phyloP scores from a whole-genome alignment of 1,140 invertebrate genomes.

The Brachionus angularis region DNA sequence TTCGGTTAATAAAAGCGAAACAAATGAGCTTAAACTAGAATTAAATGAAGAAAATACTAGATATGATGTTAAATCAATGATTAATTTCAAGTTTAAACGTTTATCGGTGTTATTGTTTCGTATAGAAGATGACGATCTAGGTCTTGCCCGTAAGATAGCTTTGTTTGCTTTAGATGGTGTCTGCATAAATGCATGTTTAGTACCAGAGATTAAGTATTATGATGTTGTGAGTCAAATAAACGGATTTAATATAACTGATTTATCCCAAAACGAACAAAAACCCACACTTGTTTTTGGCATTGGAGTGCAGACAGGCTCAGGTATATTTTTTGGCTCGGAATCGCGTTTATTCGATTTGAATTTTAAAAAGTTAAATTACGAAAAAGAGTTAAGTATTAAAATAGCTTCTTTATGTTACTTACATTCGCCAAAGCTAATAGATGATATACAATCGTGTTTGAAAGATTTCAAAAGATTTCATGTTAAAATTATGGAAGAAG shows the following conservation, averaged over 20 bases:
- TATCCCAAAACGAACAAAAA: neutral
- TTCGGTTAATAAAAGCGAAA: neutral
- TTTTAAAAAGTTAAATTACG: neutral
- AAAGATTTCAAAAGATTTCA: slow-evolving; percentile 79
- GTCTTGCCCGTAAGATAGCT: neutral
- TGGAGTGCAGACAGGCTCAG: no score
- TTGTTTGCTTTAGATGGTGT: neutral
- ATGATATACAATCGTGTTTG: slow-evolving; percentile 71
- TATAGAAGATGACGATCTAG: neutral
- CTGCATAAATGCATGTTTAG: neutral
- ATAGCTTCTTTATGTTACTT: slow-evolving; percentile 90
- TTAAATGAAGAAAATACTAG: neutral
- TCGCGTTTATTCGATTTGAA: neutral
- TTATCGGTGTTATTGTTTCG: slow-evolving; percentile 14
- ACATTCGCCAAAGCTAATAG: slow-evolving; percentile 77
- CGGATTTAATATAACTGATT: slow-evolving; percentile 11
- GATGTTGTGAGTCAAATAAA: neutral
- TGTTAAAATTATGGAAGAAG: slow-evolving; percentile 69
- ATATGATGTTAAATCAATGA: slow-evolving; percentile 7
- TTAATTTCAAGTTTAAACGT: slow-evolving; percentile 27
- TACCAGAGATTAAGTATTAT: neutral
- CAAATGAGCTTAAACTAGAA: neutral
- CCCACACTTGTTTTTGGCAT: neutral
- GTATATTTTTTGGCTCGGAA: no score
- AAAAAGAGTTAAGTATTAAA: slow-evolving; percentile 62